These are phyloP conservation scores for Drosophila sordidula DNA, from an alignment of 2,888 invertebrate genomes.

Conservation along the genomic window DNA sequence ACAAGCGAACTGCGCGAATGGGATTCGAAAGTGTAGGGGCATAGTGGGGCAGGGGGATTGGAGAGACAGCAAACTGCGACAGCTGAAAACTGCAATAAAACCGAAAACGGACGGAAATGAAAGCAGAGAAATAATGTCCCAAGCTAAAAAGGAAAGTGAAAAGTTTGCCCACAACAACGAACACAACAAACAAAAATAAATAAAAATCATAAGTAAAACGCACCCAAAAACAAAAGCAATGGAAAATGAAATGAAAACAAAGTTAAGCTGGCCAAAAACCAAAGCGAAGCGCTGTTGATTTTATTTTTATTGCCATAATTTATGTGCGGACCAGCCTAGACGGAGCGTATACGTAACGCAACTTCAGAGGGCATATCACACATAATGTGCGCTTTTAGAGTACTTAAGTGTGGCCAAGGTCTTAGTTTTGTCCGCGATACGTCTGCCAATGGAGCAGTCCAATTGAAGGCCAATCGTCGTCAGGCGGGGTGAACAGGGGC, in stretches of 20 bases:
- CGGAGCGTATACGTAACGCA: slow-evolving; percentile 43
- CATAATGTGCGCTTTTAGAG: slow-evolving; percentile 57
- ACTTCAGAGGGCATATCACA: slow-evolving; percentile 5
- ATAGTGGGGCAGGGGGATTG: neutral
- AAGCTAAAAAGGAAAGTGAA: slow-evolving; percentile 63
- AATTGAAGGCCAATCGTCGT: slow-evolving; percentile 35
- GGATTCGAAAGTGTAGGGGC: slow-evolving; percentile 31
- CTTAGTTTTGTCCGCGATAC: slow-evolving; percentile 11
- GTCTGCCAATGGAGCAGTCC: slow-evolving; percentile 10
- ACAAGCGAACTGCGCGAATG: slow-evolving; percentile 15
- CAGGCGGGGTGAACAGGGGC: neutral
- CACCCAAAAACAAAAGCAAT: slow-evolving; percentile 21
- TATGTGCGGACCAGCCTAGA: slow-evolving; percentile 40
- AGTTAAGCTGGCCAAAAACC: slow-evolving; percentile 39
- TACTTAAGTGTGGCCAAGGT: slow-evolving; percentile 47
- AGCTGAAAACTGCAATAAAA: slow-evolving; percentile 71
- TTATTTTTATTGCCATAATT: slow-evolving; percentile 74
- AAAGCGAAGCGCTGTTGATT: slow-evolving; percentile 58
- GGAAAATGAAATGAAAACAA: slow-evolving; percentile 16
- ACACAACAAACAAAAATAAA: slow-evolving; percentile 29
- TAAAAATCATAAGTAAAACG: slow-evolving; percentile 40
- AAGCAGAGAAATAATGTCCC: slow-evolving; percentile 75
- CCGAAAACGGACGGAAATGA: slow-evolving; percentile 70
- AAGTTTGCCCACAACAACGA: slow-evolving; percentile 47
- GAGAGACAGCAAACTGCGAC: slow-evolving; percentile 25